These are phyloP conservation scores for Sesamia nonagrioides DNA, from an alignment of 1,140 invertebrate species.

Conservation along the genomic window DNA sequence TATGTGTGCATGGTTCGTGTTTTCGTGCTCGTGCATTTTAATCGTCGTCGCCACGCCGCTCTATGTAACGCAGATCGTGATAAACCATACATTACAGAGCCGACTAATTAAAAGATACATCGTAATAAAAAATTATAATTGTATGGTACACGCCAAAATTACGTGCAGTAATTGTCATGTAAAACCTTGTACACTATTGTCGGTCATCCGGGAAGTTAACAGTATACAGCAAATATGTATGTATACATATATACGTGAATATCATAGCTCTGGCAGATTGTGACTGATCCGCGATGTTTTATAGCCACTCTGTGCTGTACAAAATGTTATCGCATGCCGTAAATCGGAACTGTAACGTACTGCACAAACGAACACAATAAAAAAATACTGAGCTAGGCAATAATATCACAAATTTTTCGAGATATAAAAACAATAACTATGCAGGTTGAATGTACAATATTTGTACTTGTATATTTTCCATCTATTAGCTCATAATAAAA, in stretches of 20 bases:
- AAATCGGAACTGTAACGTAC: constrained; percentile 39
- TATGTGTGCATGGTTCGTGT: not conserved
- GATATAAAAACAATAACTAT: not conserved
- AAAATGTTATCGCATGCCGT: constrained; percentile 41
- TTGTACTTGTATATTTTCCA: too few species aligned
- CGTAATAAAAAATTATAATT: constrained; percentile 22
- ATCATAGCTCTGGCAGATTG: constrained; percentile 2
- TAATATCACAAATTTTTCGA: constrained; percentile 14
- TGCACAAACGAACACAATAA: constrained; percentile 45
- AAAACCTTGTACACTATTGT: constrained; percentile 44
- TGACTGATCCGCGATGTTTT: constrained; percentile 11
- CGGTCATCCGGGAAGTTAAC: constrained; percentile 52
- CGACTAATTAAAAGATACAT: constrained; percentile 27
- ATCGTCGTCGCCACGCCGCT: not conserved
- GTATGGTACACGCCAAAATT: constrained; percentile 34
- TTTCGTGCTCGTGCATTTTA: not conserved
- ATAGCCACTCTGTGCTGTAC: constrained; percentile 26
- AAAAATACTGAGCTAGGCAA: constrained; percentile 10
- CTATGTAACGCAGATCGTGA: not conserved
- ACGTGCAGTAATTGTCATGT: constrained; percentile 31
- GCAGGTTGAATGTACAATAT: too few species aligned
- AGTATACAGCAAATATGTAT: constrained; percentile 45
- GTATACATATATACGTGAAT: too few species aligned
- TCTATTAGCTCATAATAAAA: constrained; percentile 6
- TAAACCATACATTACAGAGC: constrained; percentile 7